Evolutionary conservation across 1,140 invertebrate species (phyloP).

Genomic region (Penaeus indicus): DNA sequence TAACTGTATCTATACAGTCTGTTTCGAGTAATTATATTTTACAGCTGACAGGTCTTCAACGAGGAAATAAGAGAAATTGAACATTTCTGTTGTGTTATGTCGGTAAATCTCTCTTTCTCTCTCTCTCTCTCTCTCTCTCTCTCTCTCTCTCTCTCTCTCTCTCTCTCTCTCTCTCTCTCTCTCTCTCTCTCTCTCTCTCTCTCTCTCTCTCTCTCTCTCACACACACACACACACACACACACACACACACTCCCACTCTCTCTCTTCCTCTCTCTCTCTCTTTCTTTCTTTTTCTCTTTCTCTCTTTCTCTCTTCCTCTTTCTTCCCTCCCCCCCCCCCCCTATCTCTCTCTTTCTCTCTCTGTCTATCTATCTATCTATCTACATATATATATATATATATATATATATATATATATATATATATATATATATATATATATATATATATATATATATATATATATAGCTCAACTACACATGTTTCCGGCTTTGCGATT

Average conservation of each 20-base stretch:
- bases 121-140: neutral
- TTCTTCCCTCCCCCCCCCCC: constrained; percentile 2
- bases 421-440: constrained; percentile 34
- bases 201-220: neutral
- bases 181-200: constrained; percentile 40
- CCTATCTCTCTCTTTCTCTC: neutral
- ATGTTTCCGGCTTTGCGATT: too few species aligned
- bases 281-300: too few species aligned
- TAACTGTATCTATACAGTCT: too few species aligned
- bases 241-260: neutral
- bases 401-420: constrained; percentile 21
- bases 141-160: constrained; percentile 37
- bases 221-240: neutral
- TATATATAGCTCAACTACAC: neutral
- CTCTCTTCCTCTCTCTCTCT: too few species aligned
- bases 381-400: constrained; percentile 44
- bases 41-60: too few species aligned
- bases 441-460: constrained; percentile 21
- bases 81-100: too few species aligned
- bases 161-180: constrained; percentile 40
- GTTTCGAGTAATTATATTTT: too few species aligned
- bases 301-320: too few species aligned
- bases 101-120: neutral
- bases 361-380: constrained; percentile 41
- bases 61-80: too few species aligned